A percentile compares a stretch with the other conserved stretches of the same genome.
Conservation (phyloP, 2,888 invertebrate species). For the Synergus itoensis region DNA sequence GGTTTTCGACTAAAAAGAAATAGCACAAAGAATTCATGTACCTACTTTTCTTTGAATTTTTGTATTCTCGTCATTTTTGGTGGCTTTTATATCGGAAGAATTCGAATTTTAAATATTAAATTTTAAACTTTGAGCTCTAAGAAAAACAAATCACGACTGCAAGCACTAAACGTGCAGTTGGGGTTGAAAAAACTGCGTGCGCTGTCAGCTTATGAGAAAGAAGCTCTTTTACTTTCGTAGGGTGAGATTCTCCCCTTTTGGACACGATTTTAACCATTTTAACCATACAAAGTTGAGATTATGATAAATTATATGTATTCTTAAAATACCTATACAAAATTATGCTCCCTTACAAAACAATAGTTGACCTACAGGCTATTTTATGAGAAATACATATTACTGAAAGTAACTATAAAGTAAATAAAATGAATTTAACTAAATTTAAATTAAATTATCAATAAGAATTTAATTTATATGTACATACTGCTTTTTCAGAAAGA, state of each 20-base stretch:
- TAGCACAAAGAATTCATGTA: background rate
- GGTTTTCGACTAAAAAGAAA: background rate
- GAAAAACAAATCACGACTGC: background rate
- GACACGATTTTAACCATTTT: background rate
- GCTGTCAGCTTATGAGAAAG: background rate
- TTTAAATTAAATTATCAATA: too few species aligned
- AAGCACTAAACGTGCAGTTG: background rate
- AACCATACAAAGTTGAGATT: background rate
- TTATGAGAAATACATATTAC: too few species aligned
- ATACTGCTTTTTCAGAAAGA: too few species aligned
- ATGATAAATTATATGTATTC: background rate
- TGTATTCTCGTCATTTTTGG: background rate
- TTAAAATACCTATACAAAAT: too few species aligned
- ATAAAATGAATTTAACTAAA: too few species aligned
- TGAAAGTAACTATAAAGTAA: too few species aligned
- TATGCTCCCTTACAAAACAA: too few species aligned
- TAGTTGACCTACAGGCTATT: too few species aligned
- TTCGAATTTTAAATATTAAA: background rate
- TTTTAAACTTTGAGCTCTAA: background rate
- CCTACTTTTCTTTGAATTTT: background rate
- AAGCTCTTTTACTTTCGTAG: conserved; percentile 7
- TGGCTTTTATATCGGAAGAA: background rate
- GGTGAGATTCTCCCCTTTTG: background rate
- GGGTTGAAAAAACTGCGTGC: conserved; percentile 32
- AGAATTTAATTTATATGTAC: too few species aligned